Base-by-base conservation (phyloP, 37 sponge, comb jelly and placozoan genomes). In the Halichondria panicea region DNA sequence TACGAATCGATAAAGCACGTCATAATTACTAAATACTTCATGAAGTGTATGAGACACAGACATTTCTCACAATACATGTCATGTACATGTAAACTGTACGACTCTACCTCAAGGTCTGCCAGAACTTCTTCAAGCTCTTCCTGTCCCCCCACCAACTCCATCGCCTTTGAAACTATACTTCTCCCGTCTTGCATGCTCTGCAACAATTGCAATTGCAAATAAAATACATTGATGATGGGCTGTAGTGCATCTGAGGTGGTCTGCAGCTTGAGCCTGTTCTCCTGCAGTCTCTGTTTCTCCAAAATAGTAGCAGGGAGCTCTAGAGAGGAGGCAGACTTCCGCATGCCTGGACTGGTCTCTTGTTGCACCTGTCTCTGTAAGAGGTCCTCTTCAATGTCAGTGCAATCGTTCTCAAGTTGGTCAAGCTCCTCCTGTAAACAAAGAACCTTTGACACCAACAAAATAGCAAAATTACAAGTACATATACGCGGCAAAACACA, bases 401-500 rank as follows among this genome's bases (percentile, higher is more conserved):
- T 63, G 53, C 62, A 81, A 36, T 81, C 71, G 7, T 37, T 24
- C 40, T 71, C 81, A 35, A 81, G 72, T 53, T 64, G 77, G 24
- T 43, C 36, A 21, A 75, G 45, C 34, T 31, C 27, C 13, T 62
- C 63, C 63, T 62, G 44, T n/a, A 19, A n/a, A n/a, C n/a, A n/a
- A n/a, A n/a, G n/a, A n/a, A n/a, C n/a, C n/a, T n/a, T n/a, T n/a
- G n/a, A n/a, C n/a, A n/a, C n/a, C n/a, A n/a, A n/a, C n/a, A n/a
- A n/a, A n/a, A n/a, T n/a, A n/a, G n/a, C n/a, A n/a, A n/a, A n/a
- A n/a, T n/a, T n/a, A n/a, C n/a, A n/a, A n/a, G n/a, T n/a, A n/a
- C n/a, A n/a, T n/a, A n/a, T n/a, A n/a, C n/a, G n/a, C n/a, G n/a
- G n/a, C n/a, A n/a, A n/a, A n/a, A n/a, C n/a, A n/a, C n/a, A n/a